These are phyloP conservation scores for Sebastes trivittatus DNA, from an alignment of 2,797 vertebrate species.

Conservation along the genomic window DNA sequence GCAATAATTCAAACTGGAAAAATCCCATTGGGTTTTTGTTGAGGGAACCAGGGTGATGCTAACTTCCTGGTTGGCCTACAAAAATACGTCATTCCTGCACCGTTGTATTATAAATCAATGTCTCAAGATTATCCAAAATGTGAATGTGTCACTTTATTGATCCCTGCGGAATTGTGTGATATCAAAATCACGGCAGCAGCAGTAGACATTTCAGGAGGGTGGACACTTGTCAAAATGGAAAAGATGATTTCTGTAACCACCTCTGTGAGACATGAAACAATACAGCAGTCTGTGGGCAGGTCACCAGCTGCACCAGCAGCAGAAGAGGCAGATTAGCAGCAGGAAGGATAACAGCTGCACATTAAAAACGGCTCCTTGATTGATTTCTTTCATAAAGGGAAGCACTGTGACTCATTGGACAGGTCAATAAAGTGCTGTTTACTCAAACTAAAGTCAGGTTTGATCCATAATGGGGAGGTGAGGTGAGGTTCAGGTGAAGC, in stretches of 20 bases:
- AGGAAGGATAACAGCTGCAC: conserved; percentile 59
- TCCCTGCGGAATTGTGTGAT: neutral
- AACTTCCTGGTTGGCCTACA: too few species aligned
- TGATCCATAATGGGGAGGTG: conserved; percentile 1
- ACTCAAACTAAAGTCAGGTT: conserved; percentile 11
- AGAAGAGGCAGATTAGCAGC: conserved; percentile 53
- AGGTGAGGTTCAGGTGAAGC: conserved; percentile 24
- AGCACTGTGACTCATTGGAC: conserved; percentile 1
- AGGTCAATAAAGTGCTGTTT: conserved; percentile 36
- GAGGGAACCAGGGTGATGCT: too few species aligned
- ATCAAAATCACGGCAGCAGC: conserved; percentile 1
- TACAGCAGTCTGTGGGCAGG: conserved; percentile 6
- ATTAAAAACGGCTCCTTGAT: conserved; percentile 62
- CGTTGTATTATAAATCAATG: neutral
- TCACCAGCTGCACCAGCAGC: conserved; percentile 51
- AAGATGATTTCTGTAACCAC: neutral
- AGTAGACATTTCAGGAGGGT: neutral
- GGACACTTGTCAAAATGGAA: neutral
- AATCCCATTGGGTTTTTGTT: too few species aligned
- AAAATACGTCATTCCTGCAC: too few species aligned
- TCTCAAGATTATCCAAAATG: neutral
- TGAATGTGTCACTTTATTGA: neutral
- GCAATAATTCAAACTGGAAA: too few species aligned
- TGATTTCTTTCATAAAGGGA: conserved; percentile 59
- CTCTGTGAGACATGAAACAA: conserved; percentile 7